Conservation (phyloP, 2,888 invertebrate genomes). For the Stenurella melanura region DNA sequence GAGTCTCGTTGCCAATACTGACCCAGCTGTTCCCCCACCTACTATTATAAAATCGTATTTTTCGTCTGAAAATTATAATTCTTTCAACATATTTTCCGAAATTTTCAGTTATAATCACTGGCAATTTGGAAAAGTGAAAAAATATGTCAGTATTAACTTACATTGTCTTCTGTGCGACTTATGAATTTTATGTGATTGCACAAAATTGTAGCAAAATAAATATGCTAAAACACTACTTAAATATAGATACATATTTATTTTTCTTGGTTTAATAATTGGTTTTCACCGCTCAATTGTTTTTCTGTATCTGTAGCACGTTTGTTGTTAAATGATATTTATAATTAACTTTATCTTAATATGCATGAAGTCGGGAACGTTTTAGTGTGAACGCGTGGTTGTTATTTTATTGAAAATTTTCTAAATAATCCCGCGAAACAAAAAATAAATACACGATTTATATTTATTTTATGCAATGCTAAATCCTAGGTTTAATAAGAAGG, state of each 20-base stretch:
- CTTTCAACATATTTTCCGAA: too few species aligned
- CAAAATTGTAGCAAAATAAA: neutral
- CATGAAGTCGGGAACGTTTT: neutral
- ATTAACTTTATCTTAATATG: slow-evolving; percentile 11
- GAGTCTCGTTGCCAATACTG: slow-evolving; percentile 49
- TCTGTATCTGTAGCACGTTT: neutral
- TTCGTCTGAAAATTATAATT: neutral
- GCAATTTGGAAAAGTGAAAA: too few species aligned
- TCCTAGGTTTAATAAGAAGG: too few species aligned
- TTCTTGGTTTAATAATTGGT: neutral
- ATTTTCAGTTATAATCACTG: too few species aligned
- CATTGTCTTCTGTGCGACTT: neutral
- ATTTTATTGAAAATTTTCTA: too few species aligned
- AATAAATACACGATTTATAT: too few species aligned
- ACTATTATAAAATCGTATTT: slow-evolving; percentile 62
- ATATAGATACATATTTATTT: neutral
- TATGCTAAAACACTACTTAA: neutral
- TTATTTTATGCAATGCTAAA: too few species aligned
- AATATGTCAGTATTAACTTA: neutral
- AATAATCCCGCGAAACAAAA: too few species aligned
- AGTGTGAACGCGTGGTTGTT: too few species aligned
- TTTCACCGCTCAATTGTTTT: neutral
- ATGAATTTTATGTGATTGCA: neutral
- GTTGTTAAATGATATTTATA: neutral
- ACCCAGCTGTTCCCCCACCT: slow-evolving; percentile 75